A percentile compares a stretch with the other conserved stretches of the same genome.
Evolutionary conservation across 2,888 invertebrate genomes (phyloP).

Genomic region (Caenorhabditis auriculariae): DNA sequence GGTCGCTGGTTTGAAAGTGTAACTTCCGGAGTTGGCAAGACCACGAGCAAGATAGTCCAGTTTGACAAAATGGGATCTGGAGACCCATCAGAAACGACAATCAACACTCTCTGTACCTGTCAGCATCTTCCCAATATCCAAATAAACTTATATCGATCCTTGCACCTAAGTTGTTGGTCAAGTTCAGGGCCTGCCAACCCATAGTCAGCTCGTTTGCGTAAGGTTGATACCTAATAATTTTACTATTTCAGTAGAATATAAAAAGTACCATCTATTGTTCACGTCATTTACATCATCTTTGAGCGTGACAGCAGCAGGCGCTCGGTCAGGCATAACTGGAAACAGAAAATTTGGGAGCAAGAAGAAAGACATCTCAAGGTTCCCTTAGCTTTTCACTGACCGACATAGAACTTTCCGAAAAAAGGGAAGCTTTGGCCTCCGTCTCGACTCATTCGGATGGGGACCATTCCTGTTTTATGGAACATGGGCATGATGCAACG

Average conservation of each 20-base stretch:
- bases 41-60: slow-evolving; percentile 47
- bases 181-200: slow-evolving; percentile 49
- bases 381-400: too few species aligned
- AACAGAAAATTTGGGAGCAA: neutral
- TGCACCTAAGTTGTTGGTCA: slow-evolving; percentile 57
- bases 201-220: slow-evolving; percentile 42
- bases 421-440: slow-evolving; percentile 61
- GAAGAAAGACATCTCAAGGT: neutral
- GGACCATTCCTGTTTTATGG: slow-evolving; percentile 59
- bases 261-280: slow-evolving; percentile 42
- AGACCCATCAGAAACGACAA: slow-evolving; percentile 1
- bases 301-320: slow-evolving; percentile 41
- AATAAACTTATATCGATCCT: slow-evolving; percentile 56
- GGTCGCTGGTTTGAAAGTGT: slow-evolving; percentile 45
- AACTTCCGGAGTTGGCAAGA: slow-evolving; percentile 45
- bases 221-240: slow-evolving; percentile 43
- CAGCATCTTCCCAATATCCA: slow-evolving; percentile 62
- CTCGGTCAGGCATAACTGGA: slow-evolving; percentile 46
- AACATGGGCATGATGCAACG: slow-evolving; percentile 61
- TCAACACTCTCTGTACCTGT: slow-evolving; percentile 7
- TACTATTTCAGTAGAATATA: too few species aligned
- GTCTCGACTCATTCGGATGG: slow-evolving; percentile 56
- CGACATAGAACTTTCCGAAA: slow-evolving; percentile 58
- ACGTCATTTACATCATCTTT: slow-evolving; percentile 46
- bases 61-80: slow-evolving; percentile 39